A percentile compares a stretch with the other conserved stretches of the same genome.
Evolutionary conservation across 2,113 vertebrate genomes (phyloP).

Genomic region (Nyctibius bracteatus): DNA sequence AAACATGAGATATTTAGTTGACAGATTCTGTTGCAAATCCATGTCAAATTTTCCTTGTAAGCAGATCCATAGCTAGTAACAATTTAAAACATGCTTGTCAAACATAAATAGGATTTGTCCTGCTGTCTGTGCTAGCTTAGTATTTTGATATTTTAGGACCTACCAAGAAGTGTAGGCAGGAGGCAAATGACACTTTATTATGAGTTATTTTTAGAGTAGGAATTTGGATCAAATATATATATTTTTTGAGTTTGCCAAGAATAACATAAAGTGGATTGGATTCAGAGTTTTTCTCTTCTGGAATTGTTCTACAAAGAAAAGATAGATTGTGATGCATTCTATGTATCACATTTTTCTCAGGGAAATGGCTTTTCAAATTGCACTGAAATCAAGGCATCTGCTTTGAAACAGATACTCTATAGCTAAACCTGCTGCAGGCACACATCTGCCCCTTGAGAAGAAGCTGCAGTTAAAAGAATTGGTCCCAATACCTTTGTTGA

Average conservation of each 20-base stretch:
- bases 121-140: not conserved
- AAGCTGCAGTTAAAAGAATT: not conserved
- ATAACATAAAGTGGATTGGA: not conserved
- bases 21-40: not conserved
- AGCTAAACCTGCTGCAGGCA: not conserved
- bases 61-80: not conserved
- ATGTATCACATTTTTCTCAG: not conserved
- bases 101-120: not conserved
- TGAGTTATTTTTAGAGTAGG: not conserved
- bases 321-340: not conserved
- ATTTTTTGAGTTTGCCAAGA: not conserved
- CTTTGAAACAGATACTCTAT: not conserved
- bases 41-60: not conserved
- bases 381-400: not conserved
- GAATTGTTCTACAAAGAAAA: not conserved
- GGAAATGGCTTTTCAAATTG: not conserved
- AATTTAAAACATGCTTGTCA: not conserved
- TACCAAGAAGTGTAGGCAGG: not conserved
- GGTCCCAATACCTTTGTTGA: not conserved
- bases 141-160: constrained; percentile 11
- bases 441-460: not conserved
- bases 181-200: not conserved
- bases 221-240: not conserved
- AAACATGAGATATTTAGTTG: not conserved
- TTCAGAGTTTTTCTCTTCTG: not conserved